A percentile compares a stretch with the other conserved stretches of the same genome.
These are phyloP conservation scores for Copidosoma floridanum DNA, from an alignment of 1,140 invertebrate genomes.

Conservation along the genomic window DNA sequence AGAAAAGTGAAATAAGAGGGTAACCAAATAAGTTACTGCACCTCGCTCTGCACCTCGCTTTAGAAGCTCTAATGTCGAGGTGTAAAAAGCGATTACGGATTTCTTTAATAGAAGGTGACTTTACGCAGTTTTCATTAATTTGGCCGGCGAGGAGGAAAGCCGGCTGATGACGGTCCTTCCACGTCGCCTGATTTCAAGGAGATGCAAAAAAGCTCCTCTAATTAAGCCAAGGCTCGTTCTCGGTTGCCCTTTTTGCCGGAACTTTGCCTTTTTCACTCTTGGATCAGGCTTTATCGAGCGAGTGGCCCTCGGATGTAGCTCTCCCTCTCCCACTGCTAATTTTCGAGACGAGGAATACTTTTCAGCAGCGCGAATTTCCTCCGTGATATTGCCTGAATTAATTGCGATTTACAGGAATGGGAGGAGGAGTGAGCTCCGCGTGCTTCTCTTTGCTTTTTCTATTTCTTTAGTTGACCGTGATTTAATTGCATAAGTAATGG, in stretches of 20 bases:
- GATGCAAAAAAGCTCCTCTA: slow-evolving; percentile 48
- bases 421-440: neutral
- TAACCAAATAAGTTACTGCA: too few species aligned
- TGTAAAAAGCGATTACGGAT: slow-evolving; percentile 53
- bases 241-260: slow-evolving; percentile 31
- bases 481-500: slow-evolving; percentile 5
- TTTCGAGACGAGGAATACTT: slow-evolving; percentile 26
- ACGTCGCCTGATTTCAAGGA: slow-evolving; percentile 48
- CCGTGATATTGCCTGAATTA: slow-evolving; percentile 20
- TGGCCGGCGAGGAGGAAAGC: too few species aligned
- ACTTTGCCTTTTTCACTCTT: slow-evolving; percentile 45
- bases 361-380: slow-evolving; percentile 17
- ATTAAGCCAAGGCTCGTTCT: slow-evolving; percentile 44
- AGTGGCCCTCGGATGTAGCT: too few species aligned
- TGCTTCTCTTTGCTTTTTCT: slow-evolving; percentile 10
- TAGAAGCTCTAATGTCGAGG: too few species aligned
- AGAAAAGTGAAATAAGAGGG: too few species aligned
- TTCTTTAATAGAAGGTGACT: slow-evolving; percentile 51
- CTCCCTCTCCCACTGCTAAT: slow-evolving; percentile 19
- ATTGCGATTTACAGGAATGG: slow-evolving; percentile 18
- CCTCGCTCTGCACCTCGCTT: too few species aligned
- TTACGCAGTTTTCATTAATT: slow-evolving; percentile 55
- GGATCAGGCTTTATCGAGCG: slow-evolving; percentile 28
- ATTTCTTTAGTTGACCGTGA: slow-evolving; percentile 15
- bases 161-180: slow-evolving; percentile 38